Evolutionary conservation across 2,113 vertebrate genomes (phyloP), one percentile per base, ranked within the genome.

Genomic region (Megatriorchis doriae): DNA sequence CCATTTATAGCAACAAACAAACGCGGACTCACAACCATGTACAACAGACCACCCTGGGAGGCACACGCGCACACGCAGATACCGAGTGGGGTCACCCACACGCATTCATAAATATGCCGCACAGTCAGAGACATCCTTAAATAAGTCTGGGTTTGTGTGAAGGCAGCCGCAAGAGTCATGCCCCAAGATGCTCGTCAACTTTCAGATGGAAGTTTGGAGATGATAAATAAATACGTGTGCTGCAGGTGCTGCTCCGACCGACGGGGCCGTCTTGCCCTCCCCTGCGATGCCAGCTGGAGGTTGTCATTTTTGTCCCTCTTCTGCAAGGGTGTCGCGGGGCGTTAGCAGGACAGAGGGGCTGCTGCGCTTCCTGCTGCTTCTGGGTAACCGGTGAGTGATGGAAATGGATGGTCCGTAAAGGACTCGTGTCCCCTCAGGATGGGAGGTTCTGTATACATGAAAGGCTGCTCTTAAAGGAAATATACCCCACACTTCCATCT

Each of bases 1-100:
- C 95, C 78, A 17, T 20, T 91, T 89, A 75, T 52, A 96, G 95
- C 80, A 79, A 56, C 86, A 91, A 94, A 78, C 86, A 94, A 70
- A 52, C 0, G 0, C 0, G 1, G 80, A 68, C 71, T 92, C 34
- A 7, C 43, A 34, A 16, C 72, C 0, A 0, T 6, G 50, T 43
- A 43, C 72, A 47, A 22, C 88, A 83, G 45, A 77, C 47, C 55
- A 58, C 43, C 58, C 53, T 0, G 1, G 62, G 43, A 83, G 63
- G 40, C 92, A 68, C 61, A 20, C 2, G 8, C 1, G 4, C 75
- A 34, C 38, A 10, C 0, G 0, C n/a, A 40, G 62, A 71, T 73
- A 38, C 63, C 0, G 0, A 83, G 38, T 2, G 26, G 75, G 92
- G 43, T 93, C 75, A 90, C 61, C 63, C 59, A 36, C 67, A 15